Percentiles rank a stretch among this genome's conserved stretches.
phyloP scores from a whole-genome alignment of 2,113 vertebrate species.

The Haliaeetus leucogaster region DNA sequence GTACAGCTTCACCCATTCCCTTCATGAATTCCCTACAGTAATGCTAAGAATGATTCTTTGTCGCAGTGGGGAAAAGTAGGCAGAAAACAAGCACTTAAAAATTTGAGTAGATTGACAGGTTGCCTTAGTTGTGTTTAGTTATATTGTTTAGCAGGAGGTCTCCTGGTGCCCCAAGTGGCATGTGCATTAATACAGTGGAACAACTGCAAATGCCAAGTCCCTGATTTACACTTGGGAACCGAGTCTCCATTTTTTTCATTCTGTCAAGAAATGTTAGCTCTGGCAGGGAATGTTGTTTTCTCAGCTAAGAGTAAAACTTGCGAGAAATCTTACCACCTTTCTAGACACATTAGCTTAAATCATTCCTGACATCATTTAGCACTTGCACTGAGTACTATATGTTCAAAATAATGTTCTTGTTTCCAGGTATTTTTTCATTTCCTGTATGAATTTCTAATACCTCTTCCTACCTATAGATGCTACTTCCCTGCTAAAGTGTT shows the following conservation, averaged over 20 bases:
- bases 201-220: background rate
- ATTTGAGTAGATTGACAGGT: background rate
- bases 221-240: background rate
- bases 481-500: background rate
- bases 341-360: background rate
- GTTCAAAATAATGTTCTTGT: background rate
- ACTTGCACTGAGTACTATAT: background rate
- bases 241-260: background rate
- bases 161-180: background rate
- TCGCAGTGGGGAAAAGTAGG: background rate
- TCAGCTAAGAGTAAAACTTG: background rate
- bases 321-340: background rate
- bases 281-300: background rate
- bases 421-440: background rate
- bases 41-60: background rate
- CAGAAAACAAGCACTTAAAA: background rate
- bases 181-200: background rate
- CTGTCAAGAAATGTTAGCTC: background rate
- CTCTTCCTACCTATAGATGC: background rate
- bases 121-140: background rate
- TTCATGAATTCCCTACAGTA: background rate
- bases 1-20: background rate
- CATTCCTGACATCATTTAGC: background rate
- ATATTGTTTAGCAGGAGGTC: background rate
- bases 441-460: background rate